Evolutionary conservation across 2,113 vertebrate species (phyloP), one percentile per base, ranked within the genome.

Genomic region (Oceanites oceanicus): DNA sequence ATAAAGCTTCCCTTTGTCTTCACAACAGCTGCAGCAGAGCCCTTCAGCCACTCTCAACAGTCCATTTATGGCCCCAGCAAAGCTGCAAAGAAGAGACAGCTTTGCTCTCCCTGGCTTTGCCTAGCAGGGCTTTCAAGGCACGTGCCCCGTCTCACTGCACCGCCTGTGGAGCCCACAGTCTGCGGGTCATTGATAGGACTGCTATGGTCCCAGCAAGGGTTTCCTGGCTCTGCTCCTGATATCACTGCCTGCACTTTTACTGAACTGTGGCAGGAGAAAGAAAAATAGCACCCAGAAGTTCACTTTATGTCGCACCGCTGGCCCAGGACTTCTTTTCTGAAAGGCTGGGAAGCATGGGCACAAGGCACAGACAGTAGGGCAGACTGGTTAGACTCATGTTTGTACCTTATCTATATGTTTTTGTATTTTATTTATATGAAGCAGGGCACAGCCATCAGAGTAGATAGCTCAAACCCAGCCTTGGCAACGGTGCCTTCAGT

Each of bases 1-100:
- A 80, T 77, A 92, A 95, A 88, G 86, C 59, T 91, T 77, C 55
- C 47, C 62, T 94, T 90, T 95, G 77, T 92, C 75, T 83, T 89
- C 58, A 23, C 32, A 94, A 45, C 89, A 94, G 88, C 89, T 94
- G 91, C 61, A 45, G 55, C 88, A 81, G 49, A 91, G 61, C 47
- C 42, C 76, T 36, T 62, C 32, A 30, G 56, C 38, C 59, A 29
- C 70, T 81, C 45, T 61, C 63, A 62, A 58, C 38, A 62, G 59
- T 29, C 38, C 84, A 88, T 92, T 90, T 91, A 92, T 59, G 70
- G 89, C 44, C 58, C 62, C 68, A 52, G 70, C n/a, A 27, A 83
- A 66, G 47, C 5, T 0, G 0, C 16, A 19, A 44, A 71, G 42
- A 62, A 36, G 44, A 67, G 53, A 68, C 18, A 72, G 74, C 49